Percentiles rank a stretch among this genome's conserved stretches.
Evolutionary conservation across 2,888 invertebrate species (phyloP).

Genomic region (Endomychus coccineus): DNA sequence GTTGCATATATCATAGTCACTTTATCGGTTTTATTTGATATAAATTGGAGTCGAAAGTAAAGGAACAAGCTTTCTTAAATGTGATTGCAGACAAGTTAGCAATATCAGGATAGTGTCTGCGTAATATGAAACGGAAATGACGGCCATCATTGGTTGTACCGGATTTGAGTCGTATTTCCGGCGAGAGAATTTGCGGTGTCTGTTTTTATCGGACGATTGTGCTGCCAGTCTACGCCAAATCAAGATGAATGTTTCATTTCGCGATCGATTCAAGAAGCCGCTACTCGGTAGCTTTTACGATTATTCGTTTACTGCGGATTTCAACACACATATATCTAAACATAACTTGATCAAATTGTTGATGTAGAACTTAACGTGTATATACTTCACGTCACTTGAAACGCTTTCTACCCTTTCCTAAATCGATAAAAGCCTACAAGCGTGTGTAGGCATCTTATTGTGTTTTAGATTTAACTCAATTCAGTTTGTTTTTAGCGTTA

Average conservation of each 20-base stretch:
- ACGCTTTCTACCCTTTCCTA: too few species aligned
- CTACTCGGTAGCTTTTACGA: constrained; percentile 27
- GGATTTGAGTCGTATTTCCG: constrained; percentile 33
- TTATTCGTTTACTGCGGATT: constrained; percentile 28
- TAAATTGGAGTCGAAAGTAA: too few species aligned
- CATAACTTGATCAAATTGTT: constrained; percentile 17
- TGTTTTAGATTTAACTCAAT: too few species aligned
- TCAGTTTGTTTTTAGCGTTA: too few species aligned
- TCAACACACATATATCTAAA: constrained; percentile 17
- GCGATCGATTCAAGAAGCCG: constrained; percentile 23
- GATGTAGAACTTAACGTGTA: too few species aligned
- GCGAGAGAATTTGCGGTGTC: constrained; percentile 28
- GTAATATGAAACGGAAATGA: constrained; percentile 34
- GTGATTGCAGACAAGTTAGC: constrained; percentile 6
- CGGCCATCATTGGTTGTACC: constrained; percentile 31
- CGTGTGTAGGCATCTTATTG: too few species aligned
- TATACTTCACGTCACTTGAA: constrained; percentile 15
- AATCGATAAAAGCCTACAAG: too few species aligned
- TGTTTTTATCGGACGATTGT: constrained; percentile 34
- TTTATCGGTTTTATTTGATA: too few species aligned
- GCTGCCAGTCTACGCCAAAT: constrained; percentile 32
- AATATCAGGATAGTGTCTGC: constrained; percentile 23
- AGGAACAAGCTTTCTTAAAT: constrained; percentile 9
- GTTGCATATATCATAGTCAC: too few species aligned
- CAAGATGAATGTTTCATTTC: constrained; percentile 30